Evolutionary conservation across 1,140 invertebrate genomes (phyloP).

Genomic region (fruit fly (Drosophila melanogaster)): Release_6_plus_ISO1_MT NC_004354.4:5549001-5549500

Average conservation of each 20-base stretch:
- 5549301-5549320: neutral
- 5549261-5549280: neutral
- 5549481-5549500: slow-evolving; percentile 44
- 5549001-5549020: slow-evolving; percentile 10
- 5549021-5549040: slow-evolving; percentile 1
- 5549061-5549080: slow-evolving; percentile 61
- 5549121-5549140: too few species aligned
- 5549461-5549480: slow-evolving; percentile 20
- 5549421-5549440: slow-evolving; percentile 72
- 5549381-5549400: slow-evolving; percentile 20
- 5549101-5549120: neutral
- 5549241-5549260: too few species aligned
- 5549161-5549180: too few species aligned
- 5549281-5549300: slow-evolving; percentile 3
- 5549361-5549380: neutral
- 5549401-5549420: slow-evolving; percentile 82
- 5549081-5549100: slow-evolving; percentile 6
- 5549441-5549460: slow-evolving; percentile 19
- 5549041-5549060: slow-evolving; percentile 37
- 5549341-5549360: neutral
- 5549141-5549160: too few species aligned
- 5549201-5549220: neutral
- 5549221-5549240: neutral
- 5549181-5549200: too few species aligned
- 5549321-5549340: neutral